Evolutionary conservation across 2,113 vertebrate species (phyloP), one percentile per base, ranked within the genome.

Genomic region (Microcebus griseorufus): DNA sequence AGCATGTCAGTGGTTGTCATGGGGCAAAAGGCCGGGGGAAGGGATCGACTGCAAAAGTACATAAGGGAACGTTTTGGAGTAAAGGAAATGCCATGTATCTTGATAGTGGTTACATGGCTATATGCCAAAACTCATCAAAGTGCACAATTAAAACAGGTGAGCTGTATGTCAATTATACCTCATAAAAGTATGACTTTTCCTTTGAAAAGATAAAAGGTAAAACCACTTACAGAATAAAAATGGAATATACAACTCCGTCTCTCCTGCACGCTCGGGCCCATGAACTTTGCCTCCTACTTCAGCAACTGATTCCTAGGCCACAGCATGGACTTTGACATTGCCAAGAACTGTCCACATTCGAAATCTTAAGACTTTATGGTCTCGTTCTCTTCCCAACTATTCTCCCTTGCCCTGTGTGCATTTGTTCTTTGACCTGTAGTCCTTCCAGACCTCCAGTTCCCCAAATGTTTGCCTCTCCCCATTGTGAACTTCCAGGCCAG

Each of bases 161-260:
- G 27, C 65, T 93, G 29, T 39, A 39, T 76, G n/a, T 93, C 55
- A 85, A 86, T 85, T 42, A 79, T 58, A 78, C 14, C 17, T 67
- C 62, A 85, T 51, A 72, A 72, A 84, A 51, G 73, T 53, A 32
- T 62, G 48, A 9, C 3, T 17, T 82, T n/a, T 37, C 22, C 39
- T 72, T 72, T 58, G 70, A 58, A 92, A 83, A 83, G 8, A 60
- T n/a, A 53, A 73, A 83, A 23, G 32, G 13, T 73, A 83, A 39
- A 67, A 34, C 32, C 25, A 73, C 39, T 6, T 8, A 83, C 48
- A 62, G 20, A 27, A 48, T 76, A 32, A 22, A 80, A 80, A 67
- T 16, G 69, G 37, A 80, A 34, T 39, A 55, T 82, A 12, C 51
- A 34, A 18, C 45, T 76, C 18, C 45, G 53, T 55, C 67, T 60